These are phyloP conservation scores for Drosophila prolongata DNA, from an alignment of 2,888 invertebrate species.

Conservation along the genomic window DNA sequence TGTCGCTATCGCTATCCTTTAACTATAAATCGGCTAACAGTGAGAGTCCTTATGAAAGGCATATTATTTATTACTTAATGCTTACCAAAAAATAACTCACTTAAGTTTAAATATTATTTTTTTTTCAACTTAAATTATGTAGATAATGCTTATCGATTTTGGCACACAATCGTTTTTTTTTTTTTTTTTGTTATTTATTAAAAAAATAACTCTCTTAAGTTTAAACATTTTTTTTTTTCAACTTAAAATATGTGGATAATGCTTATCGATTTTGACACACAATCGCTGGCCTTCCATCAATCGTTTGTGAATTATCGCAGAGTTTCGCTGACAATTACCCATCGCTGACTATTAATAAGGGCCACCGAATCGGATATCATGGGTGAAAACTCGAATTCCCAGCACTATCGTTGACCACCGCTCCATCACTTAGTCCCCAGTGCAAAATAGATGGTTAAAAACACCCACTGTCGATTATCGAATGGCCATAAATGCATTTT, in stretches of 20 bases:
- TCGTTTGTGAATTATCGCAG: constrained; percentile 2
- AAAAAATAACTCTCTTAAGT: too few relatives aligned
- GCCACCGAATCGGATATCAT: background rate
- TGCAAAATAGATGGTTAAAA: background rate
- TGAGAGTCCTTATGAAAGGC: too few relatives aligned
- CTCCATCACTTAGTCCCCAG: constrained; percentile 8
- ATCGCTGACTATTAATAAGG: constrained; percentile 9
- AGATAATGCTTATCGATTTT: too few relatives aligned
- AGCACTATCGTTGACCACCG: constrained; percentile 9
- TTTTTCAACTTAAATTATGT: background rate
- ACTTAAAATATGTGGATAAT: background rate
- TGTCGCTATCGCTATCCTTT: too few relatives aligned
- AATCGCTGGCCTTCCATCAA: constrained; percentile 7
- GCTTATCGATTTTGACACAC: background rate
- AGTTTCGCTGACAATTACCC: constrained; percentile 5
- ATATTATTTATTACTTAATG: too few relatives aligned
- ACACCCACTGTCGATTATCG: constrained; percentile 10
- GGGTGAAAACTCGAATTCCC: constrained; percentile 2
- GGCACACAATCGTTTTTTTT: too few relatives aligned
- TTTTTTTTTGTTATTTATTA: too few relatives aligned
- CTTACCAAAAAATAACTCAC: too few relatives aligned
- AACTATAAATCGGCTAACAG: too few relatives aligned
- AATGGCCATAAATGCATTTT: constrained; percentile 30
- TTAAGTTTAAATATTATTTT: too few relatives aligned
- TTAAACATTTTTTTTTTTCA: too few relatives aligned